Base-by-base conservation (phyloP, 2,888 invertebrate species). In the Abrostola tripartita region DNA sequence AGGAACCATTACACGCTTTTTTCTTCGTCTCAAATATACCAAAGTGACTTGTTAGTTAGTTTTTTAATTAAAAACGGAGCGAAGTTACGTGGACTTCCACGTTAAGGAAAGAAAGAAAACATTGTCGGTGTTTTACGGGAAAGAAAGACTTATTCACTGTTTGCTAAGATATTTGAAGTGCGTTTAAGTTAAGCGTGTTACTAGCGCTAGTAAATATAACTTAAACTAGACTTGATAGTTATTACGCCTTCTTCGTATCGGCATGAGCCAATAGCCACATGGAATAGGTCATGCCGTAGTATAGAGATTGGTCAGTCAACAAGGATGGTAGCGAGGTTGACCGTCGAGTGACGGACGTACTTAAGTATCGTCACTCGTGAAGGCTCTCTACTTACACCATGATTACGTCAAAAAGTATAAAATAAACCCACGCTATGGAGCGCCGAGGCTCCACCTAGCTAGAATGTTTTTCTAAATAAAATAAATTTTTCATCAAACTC, bases 1-100 rank as follows among this genome's bases (percentile, higher is more conserved):
- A 42, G 37, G 37, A 41, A 42, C 10, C 37, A 35, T 53, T 52
- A 10, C 44, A 4, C 5, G n/a, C 37, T 12, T 60, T 53, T 52
- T 42, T 51, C 53, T 5, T 38, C 36, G 71, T 74, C 61, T 81
- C 79, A 50, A 79, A 78, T 78, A 57, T 66, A 70, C 79, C 51
- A 78, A 76, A 89, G 90, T 90, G 91, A 90, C 88, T 90, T 81
- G 88, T 86, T 81, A 76, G 71, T 85, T 87, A 87, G 83, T 84
- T 89, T 78, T 89, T 90, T 90, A 91, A 90, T 90, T 90, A 90
- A 91, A 90, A 85, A 84, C 77, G 60, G 67, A 66, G 68, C 38
- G 49, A 68, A 60, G 53, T 63, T 74, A 74, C 74, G 74, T 81
- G 82, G 81, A 79, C 78, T 75, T 35, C 40, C 36, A 40, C 47